Evolutionary conservation across 2,797 vertebrate genomes (phyloP), one percentile per base, ranked within the genome.

Genomic region (Podargus strigoides): DNA sequence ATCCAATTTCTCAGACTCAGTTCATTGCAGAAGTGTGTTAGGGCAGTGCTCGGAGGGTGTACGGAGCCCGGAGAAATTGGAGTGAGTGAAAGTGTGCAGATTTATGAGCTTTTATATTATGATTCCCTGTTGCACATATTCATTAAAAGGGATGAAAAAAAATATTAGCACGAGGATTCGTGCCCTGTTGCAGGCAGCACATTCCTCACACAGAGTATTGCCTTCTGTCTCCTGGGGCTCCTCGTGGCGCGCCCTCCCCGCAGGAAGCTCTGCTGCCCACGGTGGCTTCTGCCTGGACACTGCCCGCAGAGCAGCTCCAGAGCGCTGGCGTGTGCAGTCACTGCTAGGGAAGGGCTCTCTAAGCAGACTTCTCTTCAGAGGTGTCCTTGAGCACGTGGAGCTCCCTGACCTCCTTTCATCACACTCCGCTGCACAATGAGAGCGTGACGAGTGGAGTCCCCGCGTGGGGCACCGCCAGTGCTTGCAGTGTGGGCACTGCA

Each of bases 231-330:
- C 24, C 8, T 7, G 3, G 23, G 5, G 46, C 17, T 12, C 30
- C 17, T 17, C 56, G 4, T 1, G 1, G 6, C 8, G 23, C 3
- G 18, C 34, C 66, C 62, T 20, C 39, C 52, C 80, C 4, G 41
- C 0, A 2, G 32, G 37, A 26, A 62, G 50, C 50, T 63, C 63
- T 23, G 53, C n/a, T 1, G 1, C 62, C 19, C 1, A 6, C 1
- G 58, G 7, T 7, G 13, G 58, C 5, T 79, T 76, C 68, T 4
- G 2, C 27, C 64, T n/a, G 42, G 68, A 24, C 23, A 7, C 47
- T 32, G 20, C n/a, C 66, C 22, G 32, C 3, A 11, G 30, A 12
- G 7, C 63, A 47, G 52, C 64, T 37, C 6, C 27, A 27, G 46
- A 26, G 34, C 3, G 4, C 68, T 32, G 73, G 34, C 2, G 3